phyloP scores from a whole-genome alignment of 2,888 invertebrate species.

The Epinotia nisella region DNA sequence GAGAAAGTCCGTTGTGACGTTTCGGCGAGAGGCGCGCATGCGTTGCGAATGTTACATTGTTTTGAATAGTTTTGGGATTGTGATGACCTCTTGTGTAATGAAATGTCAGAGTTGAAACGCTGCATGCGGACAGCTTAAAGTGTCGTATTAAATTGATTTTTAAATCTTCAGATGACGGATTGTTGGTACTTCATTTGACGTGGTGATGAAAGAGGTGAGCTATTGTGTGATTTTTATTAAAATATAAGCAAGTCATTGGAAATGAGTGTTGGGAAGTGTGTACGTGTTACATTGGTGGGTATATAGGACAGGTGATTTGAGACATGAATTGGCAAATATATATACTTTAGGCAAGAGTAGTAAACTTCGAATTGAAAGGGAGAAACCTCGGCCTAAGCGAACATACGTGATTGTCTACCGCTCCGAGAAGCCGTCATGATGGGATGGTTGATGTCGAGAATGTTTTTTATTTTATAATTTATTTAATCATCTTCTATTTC shows the following conservation, averaged over 20 bases:
- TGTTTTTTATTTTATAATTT: too few relatives aligned
- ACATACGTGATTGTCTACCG: too few relatives aligned
- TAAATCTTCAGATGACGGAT: background rate
- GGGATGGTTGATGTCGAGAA: too few relatives aligned
- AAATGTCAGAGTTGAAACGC: constrained; percentile 39
- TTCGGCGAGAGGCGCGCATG: background rate
- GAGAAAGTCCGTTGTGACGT: constrained; percentile 5
- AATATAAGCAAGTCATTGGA: background rate
- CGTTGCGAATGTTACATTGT: constrained; percentile 38
- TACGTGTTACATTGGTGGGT: too few relatives aligned
- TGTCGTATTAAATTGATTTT: background rate
- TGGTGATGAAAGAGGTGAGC: background rate
- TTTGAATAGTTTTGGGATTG: constrained; percentile 35
- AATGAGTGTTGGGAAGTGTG: too few relatives aligned
- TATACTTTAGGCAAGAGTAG: too few relatives aligned
- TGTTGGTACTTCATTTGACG: background rate
- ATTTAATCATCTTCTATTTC: too few relatives aligned
- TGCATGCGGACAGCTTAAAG: constrained; percentile 11
- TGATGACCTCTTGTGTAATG: constrained; percentile 36
- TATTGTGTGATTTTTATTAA: background rate
- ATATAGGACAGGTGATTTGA: too few relatives aligned
- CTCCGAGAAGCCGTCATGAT: too few relatives aligned
- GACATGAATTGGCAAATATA: too few relatives aligned
- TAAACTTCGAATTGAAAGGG: too few relatives aligned
- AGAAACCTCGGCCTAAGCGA: too few relatives aligned